Evolutionary conservation across 1,140 invertebrate species (phyloP).

Genomic region (Eupeodes corollae): DNA sequence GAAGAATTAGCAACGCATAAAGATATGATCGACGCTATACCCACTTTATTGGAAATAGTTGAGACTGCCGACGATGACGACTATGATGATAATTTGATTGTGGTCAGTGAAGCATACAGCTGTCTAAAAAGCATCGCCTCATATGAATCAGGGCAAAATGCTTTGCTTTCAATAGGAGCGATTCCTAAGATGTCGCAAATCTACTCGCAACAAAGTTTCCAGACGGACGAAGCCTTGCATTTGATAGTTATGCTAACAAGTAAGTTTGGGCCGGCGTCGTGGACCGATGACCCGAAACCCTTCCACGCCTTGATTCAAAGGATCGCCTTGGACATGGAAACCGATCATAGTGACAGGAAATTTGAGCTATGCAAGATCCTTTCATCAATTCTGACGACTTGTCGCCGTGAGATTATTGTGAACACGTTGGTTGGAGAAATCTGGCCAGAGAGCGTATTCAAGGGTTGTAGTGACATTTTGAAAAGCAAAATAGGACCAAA

Average conservation of each 20-base stretch:
- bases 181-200: constrained; percentile 72
- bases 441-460: constrained; percentile 67
- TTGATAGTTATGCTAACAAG: constrained; percentile 61
- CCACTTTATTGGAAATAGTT: constrained; percentile 70
- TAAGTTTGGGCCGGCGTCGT: constrained; percentile 55
- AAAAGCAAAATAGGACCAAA: constrained; percentile 75
- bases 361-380: constrained; percentile 72
- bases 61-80: constrained; percentile 66
- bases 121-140: constrained; percentile 68
- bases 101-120: constrained; percentile 78
- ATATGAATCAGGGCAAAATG: constrained; percentile 59
- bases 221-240: constrained; percentile 72
- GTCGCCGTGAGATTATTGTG: constrained; percentile 50
- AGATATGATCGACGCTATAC: constrained; percentile 69
- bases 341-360: constrained; percentile 74
- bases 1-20: constrained; percentile 64
- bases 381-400: constrained; percentile 60
- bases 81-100: constrained; percentile 71
- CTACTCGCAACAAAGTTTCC: constrained; percentile 72
- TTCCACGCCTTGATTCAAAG: constrained; percentile 76
- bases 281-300: constrained; percentile 57
- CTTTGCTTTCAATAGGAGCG: constrained; percentile 60
- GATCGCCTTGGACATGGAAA: constrained; percentile 75
- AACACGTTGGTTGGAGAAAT: constrained; percentile 52
- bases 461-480: constrained; percentile 67